These are phyloP conservation scores for Amphiura filiformis DNA, from an alignment of 35 echinoderm and acorn worm species.

Conservation along the genomic window DNA sequence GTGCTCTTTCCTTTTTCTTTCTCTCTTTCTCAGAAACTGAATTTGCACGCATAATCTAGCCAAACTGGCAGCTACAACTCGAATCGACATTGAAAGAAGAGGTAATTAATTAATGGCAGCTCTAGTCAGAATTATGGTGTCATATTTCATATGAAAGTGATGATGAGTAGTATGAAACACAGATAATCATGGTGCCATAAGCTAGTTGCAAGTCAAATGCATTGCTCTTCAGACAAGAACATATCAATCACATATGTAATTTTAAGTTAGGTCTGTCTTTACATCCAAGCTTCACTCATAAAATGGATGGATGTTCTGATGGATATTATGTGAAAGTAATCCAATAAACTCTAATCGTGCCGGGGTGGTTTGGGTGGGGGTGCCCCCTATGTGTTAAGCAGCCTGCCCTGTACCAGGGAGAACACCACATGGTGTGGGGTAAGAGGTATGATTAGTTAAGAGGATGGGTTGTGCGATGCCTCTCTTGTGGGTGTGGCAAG, in stretches of 20 bases:
- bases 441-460: no score
- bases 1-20: conserved; percentile 17
- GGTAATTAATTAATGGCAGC: conserved; percentile 17
- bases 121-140: not conserved
- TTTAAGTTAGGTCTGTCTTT: not conserved
- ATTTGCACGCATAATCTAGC: conserved; percentile 92
- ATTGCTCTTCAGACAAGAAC: not conserved
- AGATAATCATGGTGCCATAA: not conserved
- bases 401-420: no score
- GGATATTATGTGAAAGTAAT: no score
- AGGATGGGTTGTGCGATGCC: no score
- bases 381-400: no score
- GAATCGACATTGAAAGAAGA: conserved; percentile 76
- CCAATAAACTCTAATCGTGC: no score
- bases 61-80: conserved; percentile 82
- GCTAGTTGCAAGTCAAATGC: not conserved
- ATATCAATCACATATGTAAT: not conserved
- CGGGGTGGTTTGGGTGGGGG: no score
- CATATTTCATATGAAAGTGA: not conserved
- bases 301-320: no score
- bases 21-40: conserved; percentile 81
- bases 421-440: no score
- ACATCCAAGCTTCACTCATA: not conserved
- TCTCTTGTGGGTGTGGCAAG: no score
- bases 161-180: not conserved